These are phyloP conservation scores for Clarias magur DNA, from an alignment of 2,113 vertebrate genomes.

Conservation along the genomic window DNA sequence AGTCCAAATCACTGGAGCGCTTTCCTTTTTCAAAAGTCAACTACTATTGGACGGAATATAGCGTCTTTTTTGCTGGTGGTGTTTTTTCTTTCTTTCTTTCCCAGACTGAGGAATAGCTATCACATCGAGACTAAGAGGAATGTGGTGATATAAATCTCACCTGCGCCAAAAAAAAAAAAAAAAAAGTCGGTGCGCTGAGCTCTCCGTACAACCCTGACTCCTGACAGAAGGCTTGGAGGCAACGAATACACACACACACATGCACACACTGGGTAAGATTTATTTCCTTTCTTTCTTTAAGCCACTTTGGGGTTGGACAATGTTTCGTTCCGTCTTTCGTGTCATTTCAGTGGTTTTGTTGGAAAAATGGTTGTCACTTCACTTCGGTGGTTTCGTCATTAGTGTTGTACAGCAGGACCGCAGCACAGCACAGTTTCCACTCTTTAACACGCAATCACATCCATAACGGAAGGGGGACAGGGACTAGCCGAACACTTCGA, in stretches of 20 bases:
- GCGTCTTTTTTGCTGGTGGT: background rate
- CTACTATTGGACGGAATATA: conserved; percentile 45
- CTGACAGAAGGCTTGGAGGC: background rate
- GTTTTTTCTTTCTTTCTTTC: conserved; percentile 28
- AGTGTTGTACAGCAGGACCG: background rate
- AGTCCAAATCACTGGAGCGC: conserved; percentile 21
- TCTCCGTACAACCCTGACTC: background rate
- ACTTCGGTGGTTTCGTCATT: background rate
- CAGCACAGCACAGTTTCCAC: background rate
- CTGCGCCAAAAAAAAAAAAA: conserved; percentile 10
- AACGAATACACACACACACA: conserved; percentile 64
- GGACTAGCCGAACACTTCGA: too few relatives aligned
- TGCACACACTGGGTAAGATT: conserved; percentile 58
- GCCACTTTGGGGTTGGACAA: conserved; percentile 9
- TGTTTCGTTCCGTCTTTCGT: conserved; percentile 43
- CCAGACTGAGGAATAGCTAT: conserved; percentile 17
- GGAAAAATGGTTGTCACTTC: background rate
- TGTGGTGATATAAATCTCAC: conserved; percentile 65
- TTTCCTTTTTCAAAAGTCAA: background rate
- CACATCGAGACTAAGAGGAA: conserved; percentile 59
- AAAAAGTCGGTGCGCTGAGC: conserved; percentile 53
- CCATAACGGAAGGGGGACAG: background rate
- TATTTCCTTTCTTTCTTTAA: background rate
- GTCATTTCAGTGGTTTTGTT: background rate
- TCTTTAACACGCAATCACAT: background rate